Conservation (phyloP, 2,797 vertebrate genomes). For the Leptodactylus fallax region DNA sequence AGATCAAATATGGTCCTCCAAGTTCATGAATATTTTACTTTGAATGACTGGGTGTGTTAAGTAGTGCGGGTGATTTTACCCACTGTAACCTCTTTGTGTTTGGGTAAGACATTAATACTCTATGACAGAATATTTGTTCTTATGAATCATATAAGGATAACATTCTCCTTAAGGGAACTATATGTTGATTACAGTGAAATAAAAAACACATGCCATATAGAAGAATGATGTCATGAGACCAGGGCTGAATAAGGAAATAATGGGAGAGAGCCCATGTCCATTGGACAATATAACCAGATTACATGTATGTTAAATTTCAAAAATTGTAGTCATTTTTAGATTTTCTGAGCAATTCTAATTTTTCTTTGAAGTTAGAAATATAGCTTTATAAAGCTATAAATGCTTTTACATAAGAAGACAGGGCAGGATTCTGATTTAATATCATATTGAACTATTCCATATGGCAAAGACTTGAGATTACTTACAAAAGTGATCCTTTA, state of each 20-base stretch:
- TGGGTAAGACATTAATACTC: slow-evolving; percentile 42
- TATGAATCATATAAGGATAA: slow-evolving; percentile 57
- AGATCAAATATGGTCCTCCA: background rate
- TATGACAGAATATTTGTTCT: slow-evolving; percentile 58
- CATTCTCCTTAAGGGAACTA: slow-evolving; percentile 51
- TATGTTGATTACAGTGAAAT: slow-evolving; percentile 55
- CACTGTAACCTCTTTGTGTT: slow-evolving; percentile 45
- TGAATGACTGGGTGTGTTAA: background rate
- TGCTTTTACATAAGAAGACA: background rate
- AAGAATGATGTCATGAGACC: slow-evolving; percentile 41
- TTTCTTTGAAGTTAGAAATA: slow-evolving; percentile 23
- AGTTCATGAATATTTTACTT: background rate
- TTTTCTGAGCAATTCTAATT: background rate
- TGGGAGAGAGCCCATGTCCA: background rate
- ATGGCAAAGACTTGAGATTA: background rate
- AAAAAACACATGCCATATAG: slow-evolving; percentile 52
- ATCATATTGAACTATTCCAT: background rate
- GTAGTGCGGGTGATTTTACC: slow-evolving; percentile 1
- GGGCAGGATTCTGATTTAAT: background rate
- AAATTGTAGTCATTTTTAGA: slow-evolving; percentile 1
- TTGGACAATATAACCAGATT: background rate
- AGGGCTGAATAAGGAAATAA: background rate
- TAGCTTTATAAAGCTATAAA: slow-evolving; percentile 1
- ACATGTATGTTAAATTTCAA: slow-evolving; percentile 22
- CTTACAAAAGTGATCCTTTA: background rate